Evolutionary conservation across 2,797 vertebrate species (phyloP), one percentile per base, ranked within the genome.

Genomic region (Coregonus suidteri): DNA sequence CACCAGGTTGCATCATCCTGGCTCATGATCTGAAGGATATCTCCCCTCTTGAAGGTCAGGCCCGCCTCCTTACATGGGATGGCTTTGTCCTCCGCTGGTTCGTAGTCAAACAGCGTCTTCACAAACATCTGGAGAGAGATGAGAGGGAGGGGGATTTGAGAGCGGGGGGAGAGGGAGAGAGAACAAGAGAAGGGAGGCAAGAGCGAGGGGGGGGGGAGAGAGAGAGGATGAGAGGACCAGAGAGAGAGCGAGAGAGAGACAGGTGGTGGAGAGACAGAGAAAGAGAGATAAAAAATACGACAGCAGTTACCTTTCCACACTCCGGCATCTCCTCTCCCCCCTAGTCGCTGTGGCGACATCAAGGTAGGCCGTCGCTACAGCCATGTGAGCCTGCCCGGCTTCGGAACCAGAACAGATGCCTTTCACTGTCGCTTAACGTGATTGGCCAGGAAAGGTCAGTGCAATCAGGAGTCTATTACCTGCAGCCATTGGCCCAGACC

Each of bases 41-140:
- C 95, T 87, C 98, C 97, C 91, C 91, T 97, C 88, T 88, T 95
- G 90, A 99, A 99, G 76, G 93, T 88, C 87, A 99, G 95, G 64
- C 97, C 98, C 4, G 97, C 97, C 92, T 99, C 97, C 90, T 95
- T 96, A 94, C 97, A 99, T 16, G 97, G 97, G 92, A 98, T 99
- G 74, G 96, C 95, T 89, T 95, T 96, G 93, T 99, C 98, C 76
- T 97, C 96, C 51, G 87, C 94, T 51, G 97, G 97, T 83, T 96
- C 90, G 64, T 96, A 99, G 91, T 97, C 96, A 94, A 99, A 99
- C 25, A 99, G 94, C 1, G 97, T 95, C 94, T 90, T 97, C 89
- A 99, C 89, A 88, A 96, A 98, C 90, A 99, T 94, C 97, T 99
- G 91, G 81, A 51, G 35, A 62, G 52, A 59, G 35, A 72, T 54